phyloP scores from a whole-genome alignment of 1,140 invertebrate species.

The Lasaia peninsularis region DNA sequence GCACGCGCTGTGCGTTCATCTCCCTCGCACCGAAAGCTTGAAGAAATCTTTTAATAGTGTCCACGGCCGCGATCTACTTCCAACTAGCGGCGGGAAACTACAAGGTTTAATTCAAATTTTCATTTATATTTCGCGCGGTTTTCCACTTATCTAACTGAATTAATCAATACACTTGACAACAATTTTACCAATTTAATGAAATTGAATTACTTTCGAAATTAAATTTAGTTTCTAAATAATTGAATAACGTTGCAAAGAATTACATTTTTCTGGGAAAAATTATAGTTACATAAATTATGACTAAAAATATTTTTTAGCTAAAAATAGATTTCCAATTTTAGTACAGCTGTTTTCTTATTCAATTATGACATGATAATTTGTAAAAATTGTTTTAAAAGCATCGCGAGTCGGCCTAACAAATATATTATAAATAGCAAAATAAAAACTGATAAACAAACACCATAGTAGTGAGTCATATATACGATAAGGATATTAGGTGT shows the following conservation, averaged over 20 bases:
- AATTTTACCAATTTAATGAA: not conserved
- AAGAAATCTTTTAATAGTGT: conserved; percentile 78
- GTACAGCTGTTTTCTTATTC: not conserved
- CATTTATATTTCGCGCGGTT: conserved; percentile 28
- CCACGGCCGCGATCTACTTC: conserved; percentile 76
- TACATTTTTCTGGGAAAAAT: not conserved
- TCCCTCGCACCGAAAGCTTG: conserved; percentile 70
- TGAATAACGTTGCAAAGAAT: too few relatives aligned
- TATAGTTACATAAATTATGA: not conserved
- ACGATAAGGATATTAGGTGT: conserved; percentile 51
- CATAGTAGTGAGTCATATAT: conserved; percentile 58
- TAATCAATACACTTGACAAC: not conserved
- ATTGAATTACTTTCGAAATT: not conserved
- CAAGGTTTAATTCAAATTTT: conserved; percentile 43
- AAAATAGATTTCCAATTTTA: conserved; percentile 37
- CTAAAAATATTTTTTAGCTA: conserved; percentile 22
- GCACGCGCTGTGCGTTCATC: conserved; percentile 53
- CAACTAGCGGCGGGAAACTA: conserved; percentile 70
- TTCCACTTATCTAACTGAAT: not conserved
- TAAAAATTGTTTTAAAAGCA: conserved; percentile 30
- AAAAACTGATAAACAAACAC: conserved; percentile 37
- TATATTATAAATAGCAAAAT: conserved; percentile 18
- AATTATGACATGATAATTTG: not conserved
- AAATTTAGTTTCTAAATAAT: too few relatives aligned
- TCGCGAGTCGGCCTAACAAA: not conserved